phyloP scores from a whole-genome alignment of 2,888 invertebrate genomes.

The Dryococelus australis region DNA sequence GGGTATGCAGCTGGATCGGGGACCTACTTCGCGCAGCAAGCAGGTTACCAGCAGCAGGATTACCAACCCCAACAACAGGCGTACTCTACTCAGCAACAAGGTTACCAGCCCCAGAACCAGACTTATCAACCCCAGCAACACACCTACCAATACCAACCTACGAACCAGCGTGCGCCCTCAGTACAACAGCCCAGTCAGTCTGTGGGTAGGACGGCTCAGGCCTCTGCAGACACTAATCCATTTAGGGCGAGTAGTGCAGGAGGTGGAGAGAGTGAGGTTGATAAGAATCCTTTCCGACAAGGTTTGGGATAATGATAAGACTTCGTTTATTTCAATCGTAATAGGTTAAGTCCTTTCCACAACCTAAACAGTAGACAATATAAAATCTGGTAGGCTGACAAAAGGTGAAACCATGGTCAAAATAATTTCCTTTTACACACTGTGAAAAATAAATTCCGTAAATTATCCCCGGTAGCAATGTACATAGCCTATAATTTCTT shows the following conservation, averaged over 20 bases:
- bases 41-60: conserved; percentile 61
- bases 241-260: conserved; percentile 60
- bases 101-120: conserved; percentile 51
- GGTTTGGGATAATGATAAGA: conserved; percentile 60
- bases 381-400: background rate
- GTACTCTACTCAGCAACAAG: conserved; percentile 55
- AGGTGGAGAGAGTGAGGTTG: conserved; percentile 56
- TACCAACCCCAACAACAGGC: conserved; percentile 59
- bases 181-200: conserved; percentile 27
- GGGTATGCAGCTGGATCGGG: conserved; percentile 39
- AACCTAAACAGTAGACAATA: background rate
- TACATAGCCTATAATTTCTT: too few relatives aligned
- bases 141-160: conserved; percentile 49
- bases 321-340: conserved; percentile 25
- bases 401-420: background rate
- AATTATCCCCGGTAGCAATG: too few relatives aligned
- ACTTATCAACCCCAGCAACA: conserved; percentile 56
- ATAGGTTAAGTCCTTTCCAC: background rate
- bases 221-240: conserved; percentile 56
- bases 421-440: background rate
- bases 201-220: conserved; percentile 21
- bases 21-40: conserved; percentile 57
- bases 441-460: too few relatives aligned
- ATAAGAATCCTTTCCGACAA: conserved; percentile 84
- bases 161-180: conserved; percentile 48